Percentiles rank a stretch among this genome's conserved stretches.
These are phyloP conservation scores for Pristionchus mayeri DNA, from an alignment of 2,888 invertebrate genomes.

Conservation along the genomic window DNA sequence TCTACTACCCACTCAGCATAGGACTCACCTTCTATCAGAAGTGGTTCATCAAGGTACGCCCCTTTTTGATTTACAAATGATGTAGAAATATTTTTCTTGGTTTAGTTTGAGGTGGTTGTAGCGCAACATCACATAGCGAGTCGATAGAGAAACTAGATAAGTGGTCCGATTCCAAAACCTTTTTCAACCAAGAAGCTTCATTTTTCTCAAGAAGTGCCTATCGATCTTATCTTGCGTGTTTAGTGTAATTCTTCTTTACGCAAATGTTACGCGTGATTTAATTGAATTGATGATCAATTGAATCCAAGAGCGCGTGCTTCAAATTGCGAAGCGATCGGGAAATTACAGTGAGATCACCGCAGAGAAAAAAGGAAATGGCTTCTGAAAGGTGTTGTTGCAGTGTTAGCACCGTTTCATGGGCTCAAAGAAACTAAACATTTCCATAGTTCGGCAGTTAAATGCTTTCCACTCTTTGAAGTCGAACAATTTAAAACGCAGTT, in stretches of 20 bases:
- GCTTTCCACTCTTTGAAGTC: not conserved
- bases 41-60: slow-evolving; percentile 87
- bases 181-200: not conserved
- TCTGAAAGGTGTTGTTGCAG: not conserved
- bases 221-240: too few species aligned
- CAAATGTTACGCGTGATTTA: slow-evolving; percentile 5
- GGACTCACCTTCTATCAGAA: slow-evolving; percentile 97
- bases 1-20: slow-evolving; percentile 93
- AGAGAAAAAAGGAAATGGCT: not conserved
- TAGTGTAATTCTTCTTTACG: not conserved
- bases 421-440: not conserved
- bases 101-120: too few species aligned
- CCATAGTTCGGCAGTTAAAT: slow-evolving; percentile 4
- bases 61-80: not conserved
- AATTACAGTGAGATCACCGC: not conserved
- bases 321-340: not conserved
- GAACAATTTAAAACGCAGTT: not conserved
- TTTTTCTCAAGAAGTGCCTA: too few species aligned
- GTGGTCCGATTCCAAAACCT: not conserved
- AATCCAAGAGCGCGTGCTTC: not conserved
- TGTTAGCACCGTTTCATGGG: not conserved
- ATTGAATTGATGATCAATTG: too few species aligned
- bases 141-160: not conserved
- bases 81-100: too few species aligned
- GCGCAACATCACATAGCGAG: too few species aligned